Conservation (phyloP, 1,140 invertebrate species). For the Drosophila azteca region DNA sequence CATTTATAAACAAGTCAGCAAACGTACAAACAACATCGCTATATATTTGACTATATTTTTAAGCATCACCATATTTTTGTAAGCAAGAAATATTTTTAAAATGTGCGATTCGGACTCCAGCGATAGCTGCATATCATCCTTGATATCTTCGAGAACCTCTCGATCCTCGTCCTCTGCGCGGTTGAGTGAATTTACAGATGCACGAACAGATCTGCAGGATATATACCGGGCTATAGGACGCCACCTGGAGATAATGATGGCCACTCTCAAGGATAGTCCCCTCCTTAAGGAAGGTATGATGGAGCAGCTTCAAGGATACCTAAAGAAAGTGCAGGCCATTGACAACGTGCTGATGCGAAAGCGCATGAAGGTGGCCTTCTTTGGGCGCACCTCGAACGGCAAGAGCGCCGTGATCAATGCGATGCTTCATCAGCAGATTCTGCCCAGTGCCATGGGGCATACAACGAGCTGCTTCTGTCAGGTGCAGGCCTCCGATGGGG, state of each 20-base stretch:
- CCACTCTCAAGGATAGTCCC: conserved; percentile 1
- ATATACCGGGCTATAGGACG: conserved; percentile 45
- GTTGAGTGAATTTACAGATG: conserved; percentile 85
- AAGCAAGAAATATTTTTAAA: neutral
- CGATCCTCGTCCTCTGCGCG: conserved; percentile 24
- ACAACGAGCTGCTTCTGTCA: conserved; percentile 99
- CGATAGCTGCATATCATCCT: conserved; percentile 26
- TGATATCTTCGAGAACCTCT: neutral
- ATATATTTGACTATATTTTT: no score
- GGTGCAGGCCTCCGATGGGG: conserved; percentile 94
- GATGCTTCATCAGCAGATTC: conserved; percentile 97
- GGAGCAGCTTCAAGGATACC: conserved; percentile 87
- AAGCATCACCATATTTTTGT: neutral
- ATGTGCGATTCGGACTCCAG: conserved; percentile 36
- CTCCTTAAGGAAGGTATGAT: conserved; percentile 83
- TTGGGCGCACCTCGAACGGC: conserved; percentile 98
- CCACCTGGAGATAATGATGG: conserved; percentile 24
- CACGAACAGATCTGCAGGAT: conserved; percentile 85
- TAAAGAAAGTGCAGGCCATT: conserved; percentile 96
- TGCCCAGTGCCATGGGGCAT: conserved; percentile 99
- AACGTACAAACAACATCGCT: neutral
- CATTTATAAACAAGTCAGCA: neutral
- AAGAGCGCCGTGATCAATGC: conserved; percentile 99
- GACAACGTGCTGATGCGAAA: conserved; percentile 96
- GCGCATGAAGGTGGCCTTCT: conserved; percentile 99